Percentiles rank a stretch among this genome's conserved stretches.
Evolutionary conservation across 2,113 vertebrate species (phyloP).

Genomic region (Callorhinus ursinus): DNA sequence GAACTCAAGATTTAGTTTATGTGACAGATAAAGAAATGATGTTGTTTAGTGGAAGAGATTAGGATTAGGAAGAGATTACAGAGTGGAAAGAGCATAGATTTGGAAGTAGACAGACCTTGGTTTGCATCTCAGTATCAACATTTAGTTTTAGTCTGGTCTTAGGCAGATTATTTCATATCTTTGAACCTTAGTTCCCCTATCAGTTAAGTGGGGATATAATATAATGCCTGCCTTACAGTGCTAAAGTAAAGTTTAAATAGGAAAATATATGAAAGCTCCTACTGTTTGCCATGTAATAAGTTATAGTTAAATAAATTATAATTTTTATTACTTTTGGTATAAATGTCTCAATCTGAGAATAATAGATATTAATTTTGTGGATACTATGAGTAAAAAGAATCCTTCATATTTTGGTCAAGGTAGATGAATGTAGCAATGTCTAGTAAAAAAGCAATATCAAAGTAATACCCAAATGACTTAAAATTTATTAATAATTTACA

Average conservation of each 20-base stretch:
- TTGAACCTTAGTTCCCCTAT: not conserved
- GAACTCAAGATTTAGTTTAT: slow-evolving; percentile 2
- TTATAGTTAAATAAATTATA: not conserved
- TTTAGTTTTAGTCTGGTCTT: not conserved
- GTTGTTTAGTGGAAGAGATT: not conserved
- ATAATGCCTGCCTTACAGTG: not conserved
- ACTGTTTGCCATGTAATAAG: not conserved
- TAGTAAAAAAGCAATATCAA: not conserved
- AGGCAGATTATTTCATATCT: not conserved
- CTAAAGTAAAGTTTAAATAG: not conserved
- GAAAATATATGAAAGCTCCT: not conserved
- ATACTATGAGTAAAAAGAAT: not conserved
- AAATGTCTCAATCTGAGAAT: not conserved
- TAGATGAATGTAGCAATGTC: not conserved
- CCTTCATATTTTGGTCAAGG: not conserved
- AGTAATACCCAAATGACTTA: not conserved
- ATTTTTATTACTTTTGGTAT: slow-evolving; percentile 14
- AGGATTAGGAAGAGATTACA: not conserved
- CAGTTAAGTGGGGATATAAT: not conserved
- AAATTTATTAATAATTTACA: slow-evolving; percentile 21
- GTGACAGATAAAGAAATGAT: slow-evolving; percentile 32
- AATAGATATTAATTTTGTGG: not conserved
- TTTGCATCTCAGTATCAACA: not conserved
- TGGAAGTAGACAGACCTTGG: not conserved
- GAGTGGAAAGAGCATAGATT: not conserved